Evolutionary conservation across 2,113 vertebrate species (phyloP).

Genomic region (Spea bombifrons): DNA sequence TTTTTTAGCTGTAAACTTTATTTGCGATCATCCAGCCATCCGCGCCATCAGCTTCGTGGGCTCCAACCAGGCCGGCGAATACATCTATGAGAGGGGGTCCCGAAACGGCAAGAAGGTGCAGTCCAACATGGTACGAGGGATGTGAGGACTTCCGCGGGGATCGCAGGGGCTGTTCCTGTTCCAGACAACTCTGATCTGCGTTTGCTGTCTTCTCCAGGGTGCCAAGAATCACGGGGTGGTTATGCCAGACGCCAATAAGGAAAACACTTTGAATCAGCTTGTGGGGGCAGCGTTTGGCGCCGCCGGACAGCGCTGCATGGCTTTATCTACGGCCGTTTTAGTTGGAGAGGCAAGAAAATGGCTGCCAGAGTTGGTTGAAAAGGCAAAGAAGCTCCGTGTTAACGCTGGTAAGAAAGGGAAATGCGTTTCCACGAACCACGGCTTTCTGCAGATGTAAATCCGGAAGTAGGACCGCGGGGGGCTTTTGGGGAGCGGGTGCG

Average conservation of each 20-base stretch:
- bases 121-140: constrained; percentile 86
- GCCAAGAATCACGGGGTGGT: constrained; percentile 97
- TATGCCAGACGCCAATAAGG: constrained; percentile 97
- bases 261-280: constrained; percentile 94
- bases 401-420: constrained; percentile 77
- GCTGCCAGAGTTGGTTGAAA: constrained; percentile 91
- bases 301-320: constrained; percentile 96
- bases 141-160: too few species aligned
- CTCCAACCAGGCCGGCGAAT: constrained; percentile 93
- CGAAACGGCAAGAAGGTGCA: constrained; percentile 93
- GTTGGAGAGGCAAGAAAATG: constrained; percentile 86
- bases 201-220: constrained; percentile 66
- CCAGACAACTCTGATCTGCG: not conserved
- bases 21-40: constrained; percentile 93
- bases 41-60: constrained; percentile 98
- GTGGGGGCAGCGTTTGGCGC: constrained; percentile 95
- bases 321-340: constrained; percentile 89
- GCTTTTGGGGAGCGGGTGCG: too few species aligned
- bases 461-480: too few species aligned
- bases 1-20: constrained; percentile 86
- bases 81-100: constrained; percentile 93
- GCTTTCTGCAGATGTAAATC: too few species aligned
- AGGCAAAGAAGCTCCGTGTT: constrained; percentile 81
- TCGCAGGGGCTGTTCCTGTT: not conserved
- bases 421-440: too few species aligned